A percentile compares a stretch with the other conserved stretches of the same genome.
These are phyloP conservation scores for Conchocele bisecta DNA, from an alignment of 2,888 invertebrate genomes.

Conservation along the genomic window DNA sequence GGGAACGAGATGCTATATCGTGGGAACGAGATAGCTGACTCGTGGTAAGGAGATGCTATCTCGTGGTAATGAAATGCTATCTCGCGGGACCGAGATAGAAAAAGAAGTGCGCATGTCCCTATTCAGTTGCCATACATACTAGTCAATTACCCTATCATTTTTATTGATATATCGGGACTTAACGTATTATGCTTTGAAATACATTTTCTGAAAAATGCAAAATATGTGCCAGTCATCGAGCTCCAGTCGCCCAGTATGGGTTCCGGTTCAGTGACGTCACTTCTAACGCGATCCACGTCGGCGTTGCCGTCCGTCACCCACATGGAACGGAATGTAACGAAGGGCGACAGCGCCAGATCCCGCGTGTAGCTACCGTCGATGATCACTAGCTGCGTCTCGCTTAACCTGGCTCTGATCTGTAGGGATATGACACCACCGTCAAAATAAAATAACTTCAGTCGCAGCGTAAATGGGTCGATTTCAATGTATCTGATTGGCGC, in stretches of 20 bases:
- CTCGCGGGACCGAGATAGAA: too few species aligned
- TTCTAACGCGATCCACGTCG: conserved; percentile 67
- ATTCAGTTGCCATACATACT: too few species aligned
- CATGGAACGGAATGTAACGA: conserved; percentile 67
- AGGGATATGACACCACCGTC: conserved; percentile 45
- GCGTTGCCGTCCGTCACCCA: conserved; percentile 66
- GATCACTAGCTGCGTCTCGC: conserved; percentile 36
- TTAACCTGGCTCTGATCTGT: conserved; percentile 17
- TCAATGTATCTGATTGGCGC: conserved; percentile 61
- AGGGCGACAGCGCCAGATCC: conserved; percentile 39
- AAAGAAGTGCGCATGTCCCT: too few species aligned
- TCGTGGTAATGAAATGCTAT: too few species aligned
- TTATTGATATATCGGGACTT: conserved; percentile 63
- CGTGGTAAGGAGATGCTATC: too few species aligned
- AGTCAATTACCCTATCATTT: conserved; percentile 29
- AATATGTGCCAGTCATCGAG: conserved; percentile 53
- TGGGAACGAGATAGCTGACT: too few species aligned
- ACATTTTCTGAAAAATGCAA: conserved; percentile 67
- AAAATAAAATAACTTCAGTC: conserved; percentile 50
- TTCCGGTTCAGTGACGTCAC: conserved; percentile 42
- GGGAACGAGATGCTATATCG: too few species aligned
- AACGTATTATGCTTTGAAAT: conserved; percentile 67
- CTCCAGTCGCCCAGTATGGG: conserved; percentile 54
- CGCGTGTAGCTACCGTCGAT: conserved; percentile 12
- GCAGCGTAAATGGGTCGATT: conserved; percentile 49